phyloP scores from a whole-genome alignment of 2,888 invertebrate species.

The Caenorhabditis plicata region DNA sequence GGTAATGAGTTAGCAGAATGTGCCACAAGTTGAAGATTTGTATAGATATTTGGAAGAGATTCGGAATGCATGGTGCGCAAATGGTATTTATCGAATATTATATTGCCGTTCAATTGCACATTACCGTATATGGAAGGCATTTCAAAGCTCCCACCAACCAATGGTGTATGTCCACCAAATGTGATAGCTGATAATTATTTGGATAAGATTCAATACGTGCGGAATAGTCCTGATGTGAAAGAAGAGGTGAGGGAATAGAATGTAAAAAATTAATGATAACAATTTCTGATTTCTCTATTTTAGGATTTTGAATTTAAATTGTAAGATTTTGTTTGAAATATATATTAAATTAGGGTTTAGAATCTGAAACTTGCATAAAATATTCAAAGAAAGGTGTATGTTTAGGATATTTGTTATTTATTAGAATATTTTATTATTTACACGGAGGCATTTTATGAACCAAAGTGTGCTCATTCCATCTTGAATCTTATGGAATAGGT shows the following conservation, averaged over 20 bases:
- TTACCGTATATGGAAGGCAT: slow-evolving; percentile 45
- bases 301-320: too few species aligned
- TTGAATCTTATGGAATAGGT: too few species aligned
- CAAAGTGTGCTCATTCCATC: too few species aligned
- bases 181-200: slow-evolving; percentile 53
- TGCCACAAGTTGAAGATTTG: not conserved
- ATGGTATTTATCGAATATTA: slow-evolving; percentile 57
- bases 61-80: slow-evolving; percentile 57
- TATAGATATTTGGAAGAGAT: slow-evolving; percentile 49
- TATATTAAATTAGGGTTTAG: not conserved
- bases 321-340: too few species aligned
- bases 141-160: slow-evolving; percentile 34
- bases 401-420: not conserved
- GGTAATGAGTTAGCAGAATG: slow-evolving; percentile 5
- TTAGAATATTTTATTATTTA: too few species aligned
- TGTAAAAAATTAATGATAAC: not conserved
- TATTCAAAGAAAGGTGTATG: not conserved
- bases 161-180: slow-evolving; percentile 43
- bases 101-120: slow-evolving; percentile 60
- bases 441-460: too few species aligned
- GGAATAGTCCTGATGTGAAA: slow-evolving; percentile 50
- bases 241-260: slow-evolving; percentile 52
- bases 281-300: not conserved
- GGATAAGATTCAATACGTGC: slow-evolving; percentile 57
- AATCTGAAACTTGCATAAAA: not conserved